Conservation (phyloP, 2,797 vertebrate genomes). For the Eulemur albifrons region DNA sequence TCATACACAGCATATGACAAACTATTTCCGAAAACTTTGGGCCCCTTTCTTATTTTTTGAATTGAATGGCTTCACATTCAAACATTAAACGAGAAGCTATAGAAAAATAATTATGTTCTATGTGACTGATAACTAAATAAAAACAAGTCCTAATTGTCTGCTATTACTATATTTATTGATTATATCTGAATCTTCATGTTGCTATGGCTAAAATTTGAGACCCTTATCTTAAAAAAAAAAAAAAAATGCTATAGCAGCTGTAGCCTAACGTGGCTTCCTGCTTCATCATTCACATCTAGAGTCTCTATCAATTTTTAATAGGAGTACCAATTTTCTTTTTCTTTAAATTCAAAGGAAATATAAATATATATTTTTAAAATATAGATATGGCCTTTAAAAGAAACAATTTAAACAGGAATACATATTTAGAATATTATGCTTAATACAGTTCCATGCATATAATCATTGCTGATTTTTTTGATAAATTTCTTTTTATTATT, state of each 20-base stretch:
- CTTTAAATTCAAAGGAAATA: neutral
- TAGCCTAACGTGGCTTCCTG: neutral
- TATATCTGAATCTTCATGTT: neutral
- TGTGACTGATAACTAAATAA: neutral
- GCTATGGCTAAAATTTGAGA: neutral
- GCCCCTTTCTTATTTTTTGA: neutral
- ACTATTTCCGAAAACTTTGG: neutral
- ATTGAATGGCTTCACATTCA: neutral
- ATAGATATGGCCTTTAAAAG: neutral
- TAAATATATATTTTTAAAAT: neutral
- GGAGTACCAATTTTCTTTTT: neutral
- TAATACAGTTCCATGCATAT: neutral
- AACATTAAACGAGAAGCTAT: neutral
- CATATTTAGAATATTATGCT: neutral
- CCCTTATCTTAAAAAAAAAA: neutral
- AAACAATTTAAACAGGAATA: neutral
- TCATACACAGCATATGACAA: neutral
- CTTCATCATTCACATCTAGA: neutral
- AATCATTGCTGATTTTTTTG: neutral
- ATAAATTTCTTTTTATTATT: neutral
- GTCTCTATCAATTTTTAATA: neutral
- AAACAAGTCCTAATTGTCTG: neutral
- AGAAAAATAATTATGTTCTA: neutral
- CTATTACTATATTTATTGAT: neutral
- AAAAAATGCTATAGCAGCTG: fast-evolving